Base-by-base conservation (phyloP, 1,140 invertebrate genomes). In the Papilio helenus region DNA sequence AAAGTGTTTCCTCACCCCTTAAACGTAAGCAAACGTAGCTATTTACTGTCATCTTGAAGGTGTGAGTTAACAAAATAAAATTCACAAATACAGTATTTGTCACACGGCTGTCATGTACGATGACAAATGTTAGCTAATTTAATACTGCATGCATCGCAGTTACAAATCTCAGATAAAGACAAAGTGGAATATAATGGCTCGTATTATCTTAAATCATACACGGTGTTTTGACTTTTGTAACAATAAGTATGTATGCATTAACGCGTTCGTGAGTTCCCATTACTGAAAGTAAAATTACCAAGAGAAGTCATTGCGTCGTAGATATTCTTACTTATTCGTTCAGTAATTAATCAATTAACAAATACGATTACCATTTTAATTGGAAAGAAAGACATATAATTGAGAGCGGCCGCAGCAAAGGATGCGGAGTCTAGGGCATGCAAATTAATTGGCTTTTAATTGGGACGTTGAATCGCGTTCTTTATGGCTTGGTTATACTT, bases 381-480 rank as follows among this genome's bases (percentile, higher is more conserved):
- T 65, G 23, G 14, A 65, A 65, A 29, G 61, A 16, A 65, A 65
- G 68, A 72, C n/a, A n/a, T n/a, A n/a, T n/a, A 72, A 72, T 72
- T 72, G 39, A 72, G 39, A 72, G 29, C 29, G 29, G 18, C 68
- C 29, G 20, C 9, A 12, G 44, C 20, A 73, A 44, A 34, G 29
- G 39, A 44, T 23, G 72, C 42, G 8, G 23, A 73, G 18, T 26
- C 72, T 73, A 73, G 42, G n/a, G 20, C n/a, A 73, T 44, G 18
- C 20, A 20, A 73, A 73, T 73, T 73, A 73, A 73, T 26, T 73
- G 20, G 49, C 18, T 73, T 73, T 73, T 73, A 73, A 73, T 73
- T 73, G 20, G 42, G 44, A 8, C 44, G 20, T 23, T 1, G 72
- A 68, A 16, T 72, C 68, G 34, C 29, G 3, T 65, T 65, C 61